Conservation (phyloP, 2,113 vertebrate species). For the Ivindomyrus marchei region DNA sequence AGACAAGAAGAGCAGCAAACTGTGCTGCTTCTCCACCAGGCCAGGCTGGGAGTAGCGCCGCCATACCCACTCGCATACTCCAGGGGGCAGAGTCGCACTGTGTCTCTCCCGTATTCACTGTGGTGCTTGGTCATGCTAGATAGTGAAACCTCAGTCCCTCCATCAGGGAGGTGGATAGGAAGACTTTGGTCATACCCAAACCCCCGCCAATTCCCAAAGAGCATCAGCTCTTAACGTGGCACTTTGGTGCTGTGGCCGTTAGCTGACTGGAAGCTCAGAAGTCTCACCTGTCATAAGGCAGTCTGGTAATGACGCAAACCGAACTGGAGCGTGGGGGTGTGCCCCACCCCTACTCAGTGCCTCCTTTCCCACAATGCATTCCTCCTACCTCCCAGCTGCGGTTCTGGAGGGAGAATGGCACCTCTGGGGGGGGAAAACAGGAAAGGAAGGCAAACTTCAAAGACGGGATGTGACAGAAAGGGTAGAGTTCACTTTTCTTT, state of each 20-base stretch:
- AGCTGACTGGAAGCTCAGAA: background rate
- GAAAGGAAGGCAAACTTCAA: background rate
- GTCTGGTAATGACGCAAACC: background rate
- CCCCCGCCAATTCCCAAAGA: background rate
- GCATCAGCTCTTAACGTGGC: background rate
- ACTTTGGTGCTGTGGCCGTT: background rate
- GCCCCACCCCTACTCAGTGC: constrained; percentile 25
- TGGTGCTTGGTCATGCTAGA: background rate
- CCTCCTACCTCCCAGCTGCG: constrained; percentile 20
- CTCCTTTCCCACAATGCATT: constrained; percentile 33
- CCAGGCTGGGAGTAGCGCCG: background rate
- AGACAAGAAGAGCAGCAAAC: background rate
- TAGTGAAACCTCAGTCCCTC: background rate
- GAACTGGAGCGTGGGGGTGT: background rate
- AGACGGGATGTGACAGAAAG: constrained; percentile 13
- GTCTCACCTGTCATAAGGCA: background rate
- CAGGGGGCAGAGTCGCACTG: background rate
- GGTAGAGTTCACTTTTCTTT: constrained; percentile 20
- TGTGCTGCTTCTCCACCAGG: background rate
- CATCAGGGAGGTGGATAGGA: background rate
- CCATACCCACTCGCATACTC: background rate
- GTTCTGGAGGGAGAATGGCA: constrained; percentile 17
- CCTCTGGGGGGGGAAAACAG: constrained; percentile 4
- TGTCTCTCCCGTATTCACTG: constrained; percentile 1
- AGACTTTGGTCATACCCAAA: background rate